Conservation (phyloP, 92 coral and sea anemone genomes). For the Palythoa grandis region DNA sequence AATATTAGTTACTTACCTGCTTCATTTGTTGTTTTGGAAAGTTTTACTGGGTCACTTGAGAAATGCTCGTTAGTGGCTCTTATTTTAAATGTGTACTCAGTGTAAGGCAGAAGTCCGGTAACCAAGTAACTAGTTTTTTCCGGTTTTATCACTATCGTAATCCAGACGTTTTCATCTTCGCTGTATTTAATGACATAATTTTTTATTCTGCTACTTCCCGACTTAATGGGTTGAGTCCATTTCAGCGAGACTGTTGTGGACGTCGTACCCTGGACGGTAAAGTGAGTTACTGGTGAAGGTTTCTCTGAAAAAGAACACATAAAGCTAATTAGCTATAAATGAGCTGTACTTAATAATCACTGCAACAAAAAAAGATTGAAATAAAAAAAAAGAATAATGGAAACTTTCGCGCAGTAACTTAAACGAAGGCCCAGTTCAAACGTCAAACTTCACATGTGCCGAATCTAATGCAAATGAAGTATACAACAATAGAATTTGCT, state of each 20-base stretch:
- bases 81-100: slow-evolving; percentile 32
- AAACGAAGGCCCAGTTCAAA: no score
- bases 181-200: slow-evolving; percentile 28
- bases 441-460: no score
- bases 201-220: slow-evolving; percentile 18
- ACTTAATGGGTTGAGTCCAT: slow-evolving; percentile 7
- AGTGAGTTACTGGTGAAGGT: slow-evolving; percentile 8
- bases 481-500: no score
- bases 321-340: no score
- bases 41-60: slow-evolving; percentile 17
- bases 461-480: no score
- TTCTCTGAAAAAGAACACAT: background rate
- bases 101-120: slow-evolving; percentile 16
- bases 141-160: background rate
- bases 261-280: slow-evolving; percentile 8
- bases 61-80: slow-evolving; percentile 24
- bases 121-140: slow-evolving; percentile 1
- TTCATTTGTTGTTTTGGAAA: slow-evolving; percentile 15
- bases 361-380: no score
- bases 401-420: no score
- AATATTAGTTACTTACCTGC: slow-evolving; percentile 7
- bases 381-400: no score
- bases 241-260: slow-evolving; percentile 12
- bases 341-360: no score
- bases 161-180: slow-evolving; percentile 25